Base-by-base conservation (phyloP, 2,888 invertebrate genomes). In the Limnephilus marmoratus region DNA sequence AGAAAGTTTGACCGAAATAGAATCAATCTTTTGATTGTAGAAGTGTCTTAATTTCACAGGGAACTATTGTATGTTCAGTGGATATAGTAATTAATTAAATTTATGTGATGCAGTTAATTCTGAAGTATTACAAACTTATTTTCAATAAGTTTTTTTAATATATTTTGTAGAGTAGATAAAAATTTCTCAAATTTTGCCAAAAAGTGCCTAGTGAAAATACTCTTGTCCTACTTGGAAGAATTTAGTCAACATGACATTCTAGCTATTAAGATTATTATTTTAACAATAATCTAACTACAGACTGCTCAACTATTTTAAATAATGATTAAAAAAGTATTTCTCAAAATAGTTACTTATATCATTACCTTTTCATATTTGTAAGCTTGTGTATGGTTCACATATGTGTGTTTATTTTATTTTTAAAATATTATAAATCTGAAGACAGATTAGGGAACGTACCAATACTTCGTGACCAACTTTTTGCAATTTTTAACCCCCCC, bases 121-220 rank as follows among this genome's bases (percentile, higher is more conserved):
- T 68, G 68, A 68, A 68, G 68, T 68, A 68, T 68, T 68, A 68
- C 18, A 53, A 53, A 53, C 18, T 53, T 18, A 18, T 4, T 53
- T 31, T 31, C 31, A 31, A 31, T 31, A 31, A 31, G 31, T 53
- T 53, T 53, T 53, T 53, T 18, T 4, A 37, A 53, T 18, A 53
- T 68, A 68, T 68, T 9, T 68, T n/a, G 9, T 68, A 68, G 68
- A 68, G 68, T n/a, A 24, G 24, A 68, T 68, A 24, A 82, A 82
- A 82, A 82, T 34, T 82, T 15, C 82, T 82, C 82, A 82, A 34
- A 34, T 89, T 80, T 89, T 89, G 68, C 88, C 80, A 89, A 89
- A 80, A 34, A 80, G 88, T 89, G 88, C 80, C 88, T 80, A 86
- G 45, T 89, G 31, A 80, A 45, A 89, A 89, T 89, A 81, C 88